Percentiles rank a stretch among this genome's conserved stretches.
These are phyloP conservation scores for Coregonus clupeaformis DNA, from an alignment of 2,113 vertebrate species.

Conservation along the genomic window DNA sequence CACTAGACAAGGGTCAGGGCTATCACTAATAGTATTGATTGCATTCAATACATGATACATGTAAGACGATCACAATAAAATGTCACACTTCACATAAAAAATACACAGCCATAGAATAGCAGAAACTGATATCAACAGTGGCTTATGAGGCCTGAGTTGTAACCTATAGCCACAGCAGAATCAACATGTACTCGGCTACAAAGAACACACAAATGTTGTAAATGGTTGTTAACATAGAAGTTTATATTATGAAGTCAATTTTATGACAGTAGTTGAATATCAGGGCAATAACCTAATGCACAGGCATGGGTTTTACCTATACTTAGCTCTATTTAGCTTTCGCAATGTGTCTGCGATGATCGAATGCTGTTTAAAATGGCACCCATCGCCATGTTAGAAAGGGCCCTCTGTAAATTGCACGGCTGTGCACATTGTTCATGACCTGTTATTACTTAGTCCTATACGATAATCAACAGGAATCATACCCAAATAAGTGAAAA, in stretches of 20 bases:
- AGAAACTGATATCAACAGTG: conserved; percentile 1
- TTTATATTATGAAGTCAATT: background rate
- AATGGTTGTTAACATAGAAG: background rate
- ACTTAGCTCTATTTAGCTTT: background rate
- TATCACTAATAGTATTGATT: background rate
- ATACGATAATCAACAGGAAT: background rate
- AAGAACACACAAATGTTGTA: background rate
- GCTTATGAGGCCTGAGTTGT: background rate
- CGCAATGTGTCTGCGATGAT: background rate
- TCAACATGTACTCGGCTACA: background rate
- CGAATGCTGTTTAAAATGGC: background rate
- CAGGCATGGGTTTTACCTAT: background rate
- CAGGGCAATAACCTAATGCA: background rate
- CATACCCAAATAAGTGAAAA: background rate
- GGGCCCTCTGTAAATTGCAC: background rate
- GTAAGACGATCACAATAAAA: conserved; percentile 12
- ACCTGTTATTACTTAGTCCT: background rate
- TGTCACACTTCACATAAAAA: conserved; percentile 40
- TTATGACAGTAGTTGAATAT: background rate
- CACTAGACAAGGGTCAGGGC: too few species aligned
- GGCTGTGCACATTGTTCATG: background rate
- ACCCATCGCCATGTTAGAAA: background rate
- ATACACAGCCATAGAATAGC: conserved; percentile 20
- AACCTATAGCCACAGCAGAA: conserved; percentile 5
- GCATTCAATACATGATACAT: background rate